Base-by-base conservation (phyloP, 2,113 vertebrate species). In the Bagarius yarrelli region DNA sequence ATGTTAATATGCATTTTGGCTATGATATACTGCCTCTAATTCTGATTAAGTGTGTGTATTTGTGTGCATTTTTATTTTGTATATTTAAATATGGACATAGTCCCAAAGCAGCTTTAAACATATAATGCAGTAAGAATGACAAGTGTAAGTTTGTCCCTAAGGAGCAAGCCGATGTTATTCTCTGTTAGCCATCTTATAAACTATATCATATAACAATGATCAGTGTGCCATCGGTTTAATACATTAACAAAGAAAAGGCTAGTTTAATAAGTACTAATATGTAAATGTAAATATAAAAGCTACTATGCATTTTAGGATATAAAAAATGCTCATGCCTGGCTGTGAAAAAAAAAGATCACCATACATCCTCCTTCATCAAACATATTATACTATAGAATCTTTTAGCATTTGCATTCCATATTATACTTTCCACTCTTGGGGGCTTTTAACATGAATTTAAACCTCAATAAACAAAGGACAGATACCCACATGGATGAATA, bases 311-410 rank as follows among this genome's bases (percentile, higher is more conserved):
- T 1, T 6, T 71, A 60, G 1, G 11, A 36, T 57, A n/a, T 30
- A 32, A 67, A 74, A 44, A 13, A 70, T 66, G 40, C 21, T 74
- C 52, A 76, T 76, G 80, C 71, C 71, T 72, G 61, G 36, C 44
- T 66, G 30, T 44, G 19, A 80, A 70, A 70, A 78, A 40, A 40
- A 40, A 40, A 40, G 5, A 57, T 44, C n/a, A 63, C n/a, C 25
- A 66, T 81, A 77, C 36, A 36, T 77, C 59, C 73, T 67, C 50
- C 79, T 67, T 52, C 69, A 83, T 70, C 52, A 14, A 30, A 67
- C 14, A 70, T 55, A 15, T 55, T 60, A 59, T 53, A 34, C 63
- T 60, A 44, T 50, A 56, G 57, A 34, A 78, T n/a, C 8, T 44
- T 60, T 60, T 36, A 40, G 67, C 57, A 30, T 53, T 57, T 44